A percentile compares a stretch with the other conserved stretches of the same genome.
phyloP scores from a whole-genome alignment of 2,888 invertebrate species.

The Gnatocerus cornutus region DNA sequence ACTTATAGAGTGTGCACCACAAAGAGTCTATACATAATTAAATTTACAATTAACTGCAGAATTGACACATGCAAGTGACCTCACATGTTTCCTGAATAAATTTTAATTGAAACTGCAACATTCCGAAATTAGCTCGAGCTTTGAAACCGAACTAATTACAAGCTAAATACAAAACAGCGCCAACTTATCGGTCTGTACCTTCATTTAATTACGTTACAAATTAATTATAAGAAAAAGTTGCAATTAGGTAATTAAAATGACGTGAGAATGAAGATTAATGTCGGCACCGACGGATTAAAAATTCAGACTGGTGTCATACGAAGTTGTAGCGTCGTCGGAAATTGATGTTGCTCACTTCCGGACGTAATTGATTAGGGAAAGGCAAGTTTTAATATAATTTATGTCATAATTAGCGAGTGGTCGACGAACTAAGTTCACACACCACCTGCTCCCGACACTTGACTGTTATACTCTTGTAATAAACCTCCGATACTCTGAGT shows the following conservation, averaged over 20 bases:
- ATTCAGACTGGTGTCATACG: constrained; percentile 45
- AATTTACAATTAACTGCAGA: constrained; percentile 39
- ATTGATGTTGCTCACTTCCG: constrained; percentile 59
- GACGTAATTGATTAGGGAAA: constrained; percentile 66
- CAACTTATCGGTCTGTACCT: constrained; percentile 47
- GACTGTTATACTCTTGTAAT: constrained; percentile 56
- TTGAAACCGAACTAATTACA: constrained; percentile 47
- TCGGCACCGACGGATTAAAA: constrained; percentile 38
- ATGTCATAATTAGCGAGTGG: constrained; percentile 68
- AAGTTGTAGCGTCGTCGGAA: constrained; percentile 51
- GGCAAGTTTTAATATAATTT: constrained; percentile 69
- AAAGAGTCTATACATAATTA: constrained; percentile 24
- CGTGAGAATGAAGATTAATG: constrained; percentile 60
- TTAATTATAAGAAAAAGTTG: constrained; percentile 1
- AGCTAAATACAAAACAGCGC: constrained; percentile 36
- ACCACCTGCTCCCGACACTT: constrained; percentile 65
- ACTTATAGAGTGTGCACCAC: neutral
- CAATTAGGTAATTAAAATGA: constrained; percentile 58
- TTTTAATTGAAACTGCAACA: constrained; percentile 67
- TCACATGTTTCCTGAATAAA: constrained; percentile 59
- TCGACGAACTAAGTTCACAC: constrained; percentile 55
- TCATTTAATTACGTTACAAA: too few relatives aligned
- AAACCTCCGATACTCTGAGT: constrained; percentile 50
- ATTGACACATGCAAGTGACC: constrained; percentile 42
- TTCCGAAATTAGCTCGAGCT: constrained; percentile 58